Conservation (phyloP, 37 sponge, comb jelly and placozoan species). For the Eunapius fragilis region DNA sequence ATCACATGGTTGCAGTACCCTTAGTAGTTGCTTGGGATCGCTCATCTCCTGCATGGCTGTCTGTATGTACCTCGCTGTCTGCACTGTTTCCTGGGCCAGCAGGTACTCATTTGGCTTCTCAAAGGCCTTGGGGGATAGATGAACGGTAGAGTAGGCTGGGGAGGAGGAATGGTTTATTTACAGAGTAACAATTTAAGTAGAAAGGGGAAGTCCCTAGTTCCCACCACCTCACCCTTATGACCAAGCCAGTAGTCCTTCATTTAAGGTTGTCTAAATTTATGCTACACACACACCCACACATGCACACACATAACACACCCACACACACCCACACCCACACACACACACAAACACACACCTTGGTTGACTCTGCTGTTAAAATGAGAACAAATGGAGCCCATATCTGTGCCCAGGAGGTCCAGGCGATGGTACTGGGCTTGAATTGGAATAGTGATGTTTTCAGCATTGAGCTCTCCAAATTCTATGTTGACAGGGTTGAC, state of each 20-base stretch:
- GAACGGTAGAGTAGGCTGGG: slow-evolving; percentile 13
- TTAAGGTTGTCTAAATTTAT: too few relatives aligned
- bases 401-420: neutral
- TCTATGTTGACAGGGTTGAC: slow-evolving; percentile 7
- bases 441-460: slow-evolving; percentile 4
- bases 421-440: slow-evolving; percentile 19
- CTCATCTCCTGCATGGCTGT: neutral
- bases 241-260: too few relatives aligned
- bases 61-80: slow-evolving; percentile 6
- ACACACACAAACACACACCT: too few relatives aligned
- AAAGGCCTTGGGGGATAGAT: slow-evolving; percentile 15
- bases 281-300: too few relatives aligned
- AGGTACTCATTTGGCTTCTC: slow-evolving; percentile 11
- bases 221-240: too few relatives aligned
- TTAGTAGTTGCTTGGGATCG: slow-evolving; percentile 7
- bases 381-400: too few relatives aligned
- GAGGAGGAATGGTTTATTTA: neutral
- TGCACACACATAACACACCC: too few relatives aligned
- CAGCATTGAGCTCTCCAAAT: neutral
- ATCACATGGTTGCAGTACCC: neutral
- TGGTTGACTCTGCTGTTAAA: too few relatives aligned
- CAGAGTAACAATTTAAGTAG: neutral
- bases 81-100: neutral
- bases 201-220: too few relatives aligned
- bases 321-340: too few relatives aligned